Evolutionary conservation across 2,888 invertebrate genomes (phyloP).

Genomic region (Lasiommata megera): DNA sequence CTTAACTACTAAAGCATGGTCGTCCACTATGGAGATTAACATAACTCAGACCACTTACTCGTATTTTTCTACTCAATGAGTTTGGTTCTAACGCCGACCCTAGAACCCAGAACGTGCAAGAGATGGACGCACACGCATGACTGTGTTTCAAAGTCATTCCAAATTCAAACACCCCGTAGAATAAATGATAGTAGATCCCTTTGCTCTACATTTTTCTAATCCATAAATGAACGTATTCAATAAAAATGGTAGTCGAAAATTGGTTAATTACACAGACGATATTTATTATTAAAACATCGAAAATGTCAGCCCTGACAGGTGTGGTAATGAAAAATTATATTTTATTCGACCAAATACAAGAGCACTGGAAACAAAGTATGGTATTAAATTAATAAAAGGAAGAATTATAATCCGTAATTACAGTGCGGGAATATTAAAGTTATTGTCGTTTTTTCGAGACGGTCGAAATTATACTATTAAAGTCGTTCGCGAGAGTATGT

Average conservation of each 20-base stretch:
- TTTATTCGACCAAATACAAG: slow-evolving; percentile 37
- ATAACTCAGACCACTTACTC: too few relatives aligned
- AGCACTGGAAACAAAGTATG: slow-evolving; percentile 34
- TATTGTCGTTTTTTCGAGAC: slow-evolving; percentile 22
- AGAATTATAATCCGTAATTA: slow-evolving; percentile 35
- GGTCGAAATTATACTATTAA: slow-evolving; percentile 17
- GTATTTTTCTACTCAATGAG: too few relatives aligned
- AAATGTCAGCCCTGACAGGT: slow-evolving; percentile 36
- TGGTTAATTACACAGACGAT: slow-evolving; percentile 31
- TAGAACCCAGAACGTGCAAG: too few relatives aligned
- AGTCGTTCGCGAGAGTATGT: slow-evolving; percentile 14
- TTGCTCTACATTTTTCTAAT: neutral
- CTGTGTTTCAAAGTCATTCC: too few relatives aligned
- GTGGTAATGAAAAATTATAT: slow-evolving; percentile 37
- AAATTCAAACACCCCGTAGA: too few relatives aligned
- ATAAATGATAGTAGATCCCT: too few relatives aligned
- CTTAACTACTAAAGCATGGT: too few relatives aligned
- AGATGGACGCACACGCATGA: too few relatives aligned
- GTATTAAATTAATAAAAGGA: slow-evolving; percentile 36
- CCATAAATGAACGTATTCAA: neutral
- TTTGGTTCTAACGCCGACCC: too few relatives aligned
- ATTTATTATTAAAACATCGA: slow-evolving; percentile 36
- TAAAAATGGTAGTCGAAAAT: slow-evolving; percentile 3
- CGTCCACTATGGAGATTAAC: too few relatives aligned
- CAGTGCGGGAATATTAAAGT: slow-evolving; percentile 29